These are phyloP conservation scores for Parascotia fuliginaria DNA, from an alignment of 2,888 invertebrate species.

Conservation along the genomic window DNA sequence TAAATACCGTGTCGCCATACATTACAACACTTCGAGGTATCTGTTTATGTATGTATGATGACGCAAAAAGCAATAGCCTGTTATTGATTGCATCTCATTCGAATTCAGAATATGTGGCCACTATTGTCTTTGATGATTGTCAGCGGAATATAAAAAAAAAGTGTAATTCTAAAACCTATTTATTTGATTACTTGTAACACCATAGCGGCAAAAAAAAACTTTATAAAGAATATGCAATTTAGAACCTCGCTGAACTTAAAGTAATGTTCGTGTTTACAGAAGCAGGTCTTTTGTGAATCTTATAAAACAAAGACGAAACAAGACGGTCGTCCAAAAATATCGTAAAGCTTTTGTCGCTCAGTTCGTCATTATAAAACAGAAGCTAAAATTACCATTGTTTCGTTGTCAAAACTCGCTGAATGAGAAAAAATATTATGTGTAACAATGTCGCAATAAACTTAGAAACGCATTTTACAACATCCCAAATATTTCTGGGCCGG, in stretches of 20 bases:
- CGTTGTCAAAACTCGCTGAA: slow-evolving; percentile 72
- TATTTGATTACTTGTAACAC: neutral
- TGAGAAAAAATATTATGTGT: slow-evolving; percentile 66
- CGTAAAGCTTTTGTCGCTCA: slow-evolving; percentile 54
- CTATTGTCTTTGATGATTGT: slow-evolving; percentile 10
- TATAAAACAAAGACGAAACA: slow-evolving; percentile 48
- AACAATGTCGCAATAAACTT: slow-evolving; percentile 80
- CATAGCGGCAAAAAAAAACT: slow-evolving; percentile 14
- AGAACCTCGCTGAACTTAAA: slow-evolving; percentile 18
- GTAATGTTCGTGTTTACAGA: slow-evolving; percentile 32
- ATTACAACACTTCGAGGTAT: slow-evolving; percentile 35
- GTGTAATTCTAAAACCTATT: slow-evolving; percentile 9
- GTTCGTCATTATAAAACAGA: slow-evolving; percentile 71
- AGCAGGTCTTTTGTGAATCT: slow-evolving; percentile 30
- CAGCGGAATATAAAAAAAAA: slow-evolving; percentile 21
- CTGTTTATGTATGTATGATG: slow-evolving; percentile 21
- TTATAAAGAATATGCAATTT: slow-evolving; percentile 27
- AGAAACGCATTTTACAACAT: slow-evolving; percentile 70
- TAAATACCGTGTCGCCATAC: slow-evolving; percentile 16
- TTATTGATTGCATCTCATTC: slow-evolving; percentile 17
- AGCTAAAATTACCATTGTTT: slow-evolving; percentile 74
- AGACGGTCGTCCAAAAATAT: slow-evolving; percentile 45
- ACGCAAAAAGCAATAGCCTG: slow-evolving; percentile 15
- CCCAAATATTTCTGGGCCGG: slow-evolving; percentile 75
- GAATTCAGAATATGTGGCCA: slow-evolving; percentile 13